phyloP scores from a whole-genome alignment of 2,113 vertebrate species.

The Campylomormyrus tamandua region DNA sequence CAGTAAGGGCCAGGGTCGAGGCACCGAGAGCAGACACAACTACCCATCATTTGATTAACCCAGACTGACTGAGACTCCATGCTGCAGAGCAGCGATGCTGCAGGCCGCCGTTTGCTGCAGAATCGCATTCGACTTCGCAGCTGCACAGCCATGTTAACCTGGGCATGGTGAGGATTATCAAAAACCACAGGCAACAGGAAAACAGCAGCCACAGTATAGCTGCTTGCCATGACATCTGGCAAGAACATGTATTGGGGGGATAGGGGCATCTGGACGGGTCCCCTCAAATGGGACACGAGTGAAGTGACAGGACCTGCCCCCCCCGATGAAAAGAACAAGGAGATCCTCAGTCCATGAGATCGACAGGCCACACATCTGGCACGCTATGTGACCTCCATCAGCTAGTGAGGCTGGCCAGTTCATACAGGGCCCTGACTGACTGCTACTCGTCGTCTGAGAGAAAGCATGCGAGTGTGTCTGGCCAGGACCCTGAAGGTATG shows the following conservation, averaged over 20 bases:
- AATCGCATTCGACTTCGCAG: background rate
- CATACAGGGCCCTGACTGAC: background rate
- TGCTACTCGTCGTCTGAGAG: background rate
- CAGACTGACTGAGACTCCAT: background rate
- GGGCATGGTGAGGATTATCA: background rate
- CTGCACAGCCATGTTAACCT: background rate
- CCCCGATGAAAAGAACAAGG: background rate
- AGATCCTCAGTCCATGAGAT: background rate
- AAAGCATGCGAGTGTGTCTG: background rate
- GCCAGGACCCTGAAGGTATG: background rate
- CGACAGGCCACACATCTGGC: background rate
- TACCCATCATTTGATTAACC: background rate
- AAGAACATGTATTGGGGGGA: background rate
- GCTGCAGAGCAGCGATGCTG: background rate
- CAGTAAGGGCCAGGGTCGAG: background rate
- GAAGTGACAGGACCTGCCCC: background rate
- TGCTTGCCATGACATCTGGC: background rate
- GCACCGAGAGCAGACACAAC: background rate
- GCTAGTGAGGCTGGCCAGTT: background rate
- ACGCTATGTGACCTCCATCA: background rate
- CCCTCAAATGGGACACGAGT: background rate
- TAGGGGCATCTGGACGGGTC: background rate
- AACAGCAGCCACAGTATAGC: background rate
- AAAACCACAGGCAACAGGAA: background rate
- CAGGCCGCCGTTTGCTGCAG: background rate